These are phyloP conservation scores for Leptopilina myrica DNA, from an alignment of 2,888 invertebrate genomes.

Conservation along the genomic window DNA sequence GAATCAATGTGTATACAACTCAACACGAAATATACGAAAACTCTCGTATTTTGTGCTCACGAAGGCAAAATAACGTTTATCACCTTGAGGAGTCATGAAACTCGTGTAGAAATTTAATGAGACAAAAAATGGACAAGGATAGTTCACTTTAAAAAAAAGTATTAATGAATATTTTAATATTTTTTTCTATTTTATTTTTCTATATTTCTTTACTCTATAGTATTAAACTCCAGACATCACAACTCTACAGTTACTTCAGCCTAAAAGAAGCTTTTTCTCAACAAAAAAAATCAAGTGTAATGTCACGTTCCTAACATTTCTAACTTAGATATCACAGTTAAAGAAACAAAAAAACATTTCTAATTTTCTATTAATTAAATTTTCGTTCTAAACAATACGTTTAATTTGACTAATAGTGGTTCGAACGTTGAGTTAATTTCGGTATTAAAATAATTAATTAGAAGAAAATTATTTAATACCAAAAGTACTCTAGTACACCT, in stretches of 20 bases:
- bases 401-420: too few species aligned
- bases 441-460: too few species aligned
- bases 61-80: constrained; percentile 10
- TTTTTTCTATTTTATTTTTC: too few species aligned
- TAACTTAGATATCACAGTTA: too few species aligned
- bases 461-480: too few species aligned
- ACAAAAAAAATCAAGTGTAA: not conserved
- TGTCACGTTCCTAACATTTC: constrained; percentile 8
- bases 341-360: too few species aligned
- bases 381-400: too few species aligned
- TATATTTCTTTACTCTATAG: constrained; percentile 7
- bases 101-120: constrained; percentile 14
- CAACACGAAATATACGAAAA: not conserved
- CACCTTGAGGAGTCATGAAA: constrained; percentile 21
- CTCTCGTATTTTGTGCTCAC: constrained; percentile 16
- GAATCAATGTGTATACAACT: constrained; percentile 4
- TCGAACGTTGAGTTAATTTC: too few species aligned
- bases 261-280: not conserved
- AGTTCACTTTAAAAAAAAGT: not conserved
- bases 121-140: not conserved
- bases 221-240: not conserved
- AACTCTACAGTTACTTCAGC: constrained; percentile 12
- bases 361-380: too few species aligned
- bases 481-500: too few species aligned
- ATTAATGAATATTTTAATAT: constrained; percentile 12